These are phyloP conservation scores for Kradibia gibbosae DNA, from an alignment of 1,140 invertebrate genomes.

Conservation along the genomic window DNA sequence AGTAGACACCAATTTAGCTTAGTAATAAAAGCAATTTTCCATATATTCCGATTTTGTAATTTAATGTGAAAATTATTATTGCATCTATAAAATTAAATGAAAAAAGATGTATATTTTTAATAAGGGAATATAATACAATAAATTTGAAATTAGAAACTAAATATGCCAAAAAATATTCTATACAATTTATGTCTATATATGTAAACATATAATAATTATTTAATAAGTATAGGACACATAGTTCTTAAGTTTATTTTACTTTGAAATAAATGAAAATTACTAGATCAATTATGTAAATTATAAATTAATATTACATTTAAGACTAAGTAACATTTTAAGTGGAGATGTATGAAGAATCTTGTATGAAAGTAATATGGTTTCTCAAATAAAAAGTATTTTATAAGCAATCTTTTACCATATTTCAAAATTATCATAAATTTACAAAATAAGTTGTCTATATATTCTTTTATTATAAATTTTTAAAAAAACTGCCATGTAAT, in stretches of 20 bases:
- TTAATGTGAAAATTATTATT: background rate
- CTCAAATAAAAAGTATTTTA: conserved; percentile 20
- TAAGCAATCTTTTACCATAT: background rate
- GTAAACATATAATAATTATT: no score
- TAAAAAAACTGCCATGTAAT: background rate
- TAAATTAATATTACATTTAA: background rate
- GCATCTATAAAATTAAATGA: background rate
- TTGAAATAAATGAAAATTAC: background rate
- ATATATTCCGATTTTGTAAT: background rate
- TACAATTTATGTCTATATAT: no score
- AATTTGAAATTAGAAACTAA: no score
- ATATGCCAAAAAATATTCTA: no score
- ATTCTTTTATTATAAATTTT: background rate
- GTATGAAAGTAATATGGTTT: conserved; percentile 36
- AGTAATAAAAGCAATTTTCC: conserved; percentile 9
- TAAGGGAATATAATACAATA: background rate
- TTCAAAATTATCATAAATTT: conserved; percentile 15
- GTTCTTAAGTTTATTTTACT: no score
- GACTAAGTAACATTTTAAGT: background rate
- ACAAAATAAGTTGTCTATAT: background rate
- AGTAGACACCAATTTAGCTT: background rate
- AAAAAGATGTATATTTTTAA: background rate
- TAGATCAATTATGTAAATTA: background rate
- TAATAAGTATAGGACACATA: no score
- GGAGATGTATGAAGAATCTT: no score